A percentile compares a stretch with the other conserved stretches of the same genome.
These are phyloP conservation scores for Dinocampus coccinellae DNA, from an alignment of 2,888 invertebrate species.

Conservation along the genomic window DNA sequence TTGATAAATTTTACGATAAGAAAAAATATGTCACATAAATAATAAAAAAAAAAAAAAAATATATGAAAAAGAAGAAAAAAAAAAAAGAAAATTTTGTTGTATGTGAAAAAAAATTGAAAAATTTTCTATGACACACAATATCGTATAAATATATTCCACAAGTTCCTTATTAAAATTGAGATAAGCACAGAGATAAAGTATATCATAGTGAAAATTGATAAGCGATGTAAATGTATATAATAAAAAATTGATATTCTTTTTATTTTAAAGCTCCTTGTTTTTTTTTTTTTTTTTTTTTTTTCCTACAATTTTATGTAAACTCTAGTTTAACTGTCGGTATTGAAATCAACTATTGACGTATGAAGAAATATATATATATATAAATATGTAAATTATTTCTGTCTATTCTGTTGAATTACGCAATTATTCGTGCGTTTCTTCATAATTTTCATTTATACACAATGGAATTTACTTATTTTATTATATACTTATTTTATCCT, in stretches of 20 bases:
- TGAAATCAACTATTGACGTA: conserved; percentile 1
- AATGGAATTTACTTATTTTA: not conserved
- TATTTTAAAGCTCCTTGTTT: not conserved
- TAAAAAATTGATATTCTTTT: not conserved
- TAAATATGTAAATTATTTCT: conserved; percentile 6
- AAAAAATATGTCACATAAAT: too few species aligned
- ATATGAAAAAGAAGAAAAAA: too few species aligned
- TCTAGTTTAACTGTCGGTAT: not conserved
- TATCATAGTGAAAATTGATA: not conserved
- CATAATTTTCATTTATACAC: not conserved
- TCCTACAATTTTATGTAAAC: not conserved
- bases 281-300: not conserved
- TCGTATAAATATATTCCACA: not conserved
- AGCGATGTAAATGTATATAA: not conserved
- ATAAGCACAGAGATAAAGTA: not conserved
- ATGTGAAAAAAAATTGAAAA: not conserved
- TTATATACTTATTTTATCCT: not conserved
- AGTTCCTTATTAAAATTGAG: not conserved
- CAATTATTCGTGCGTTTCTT: not conserved
- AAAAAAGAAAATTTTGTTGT: not conserved
- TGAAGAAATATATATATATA: not conserved
- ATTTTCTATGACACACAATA: not conserved
- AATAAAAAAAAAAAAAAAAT: not conserved
- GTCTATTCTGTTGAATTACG: conserved; percentile 4
- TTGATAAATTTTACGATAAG: too few species aligned